These are phyloP conservation scores for Monoplex corrugatus DNA, from an alignment of 2,888 invertebrate genomes.

Conservation along the genomic window DNA sequence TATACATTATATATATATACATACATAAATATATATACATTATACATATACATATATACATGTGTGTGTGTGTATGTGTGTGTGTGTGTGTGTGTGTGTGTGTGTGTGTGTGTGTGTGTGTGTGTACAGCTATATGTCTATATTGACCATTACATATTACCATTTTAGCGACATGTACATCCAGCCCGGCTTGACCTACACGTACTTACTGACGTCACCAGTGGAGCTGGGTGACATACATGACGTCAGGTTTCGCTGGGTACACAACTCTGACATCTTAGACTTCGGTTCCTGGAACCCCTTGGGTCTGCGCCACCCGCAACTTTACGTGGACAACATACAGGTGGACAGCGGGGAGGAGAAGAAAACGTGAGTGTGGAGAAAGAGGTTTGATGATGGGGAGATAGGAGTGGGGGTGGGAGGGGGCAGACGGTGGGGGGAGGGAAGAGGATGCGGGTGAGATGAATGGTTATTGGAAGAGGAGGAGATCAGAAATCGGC, in stretches of 20 bases:
- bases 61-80: too few relatives aligned
- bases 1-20: too few relatives aligned
- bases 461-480: background rate
- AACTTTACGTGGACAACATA: slow-evolving; percentile 57
- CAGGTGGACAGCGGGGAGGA: slow-evolving; percentile 57
- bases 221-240: slow-evolving; percentile 66
- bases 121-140: too few relatives aligned
- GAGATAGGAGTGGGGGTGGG: background rate
- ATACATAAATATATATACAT: too few relatives aligned
- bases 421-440: too few relatives aligned
- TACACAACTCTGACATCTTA: slow-evolving; percentile 52
- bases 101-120: too few relatives aligned
- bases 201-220: slow-evolving; percentile 62
- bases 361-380: slow-evolving; percentile 55
- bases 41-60: too few relatives aligned
- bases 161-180: slow-evolving; percentile 60
- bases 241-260: slow-evolving; percentile 59
- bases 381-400: too few relatives aligned
- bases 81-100: too few relatives aligned
- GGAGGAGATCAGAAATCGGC: too few relatives aligned
- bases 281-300: slow-evolving; percentile 63
- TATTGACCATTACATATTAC: too few relatives aligned
- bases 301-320: slow-evolving; percentile 60
- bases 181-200: slow-evolving; percentile 64
- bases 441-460: background rate